A percentile compares a stretch with the other conserved stretches of the same genome.
phyloP scores from a whole-genome alignment of 2,888 invertebrate species.

The Scaptomyza tumidula region DNA sequence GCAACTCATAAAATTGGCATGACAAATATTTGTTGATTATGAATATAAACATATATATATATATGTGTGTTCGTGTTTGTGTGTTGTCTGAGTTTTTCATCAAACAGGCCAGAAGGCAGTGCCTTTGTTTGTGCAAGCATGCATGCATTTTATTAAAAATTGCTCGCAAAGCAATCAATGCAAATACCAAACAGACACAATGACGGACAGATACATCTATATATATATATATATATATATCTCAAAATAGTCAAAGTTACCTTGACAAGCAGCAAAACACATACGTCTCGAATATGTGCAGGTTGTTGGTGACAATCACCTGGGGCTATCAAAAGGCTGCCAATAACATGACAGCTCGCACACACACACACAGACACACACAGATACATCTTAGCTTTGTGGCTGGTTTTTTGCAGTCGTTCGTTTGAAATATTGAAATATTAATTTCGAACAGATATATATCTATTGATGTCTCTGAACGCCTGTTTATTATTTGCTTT shows the following conservation, averaged over 20 bases:
- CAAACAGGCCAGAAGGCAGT: conserved; percentile 45
- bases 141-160: conserved; percentile 70
- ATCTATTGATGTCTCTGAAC: conserved; percentile 15
- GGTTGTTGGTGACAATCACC: conserved; percentile 69
- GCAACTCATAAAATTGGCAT: conserved; percentile 39
- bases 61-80: background rate
- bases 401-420: conserved; percentile 41
- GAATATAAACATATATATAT: conserved; percentile 23
- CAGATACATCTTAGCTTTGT: conserved; percentile 46
- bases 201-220: conserved; percentile 1
- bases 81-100: conserved; percentile 43
- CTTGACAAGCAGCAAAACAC: conserved; percentile 71
- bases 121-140: conserved; percentile 56
- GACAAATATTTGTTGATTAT: conserved; percentile 55
- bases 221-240: background rate
- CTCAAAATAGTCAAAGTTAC: conserved; percentile 51
- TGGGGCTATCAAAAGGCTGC: conserved; percentile 70
- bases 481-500: conserved; percentile 49
- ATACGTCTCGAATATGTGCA: conserved; percentile 60
- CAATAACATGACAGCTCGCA: conserved; percentile 63
- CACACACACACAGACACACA: conserved; percentile 15
- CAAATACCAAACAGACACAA: conserved; percentile 43
- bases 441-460: conserved; percentile 55
- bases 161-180: conserved; percentile 59
- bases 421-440: conserved; percentile 63